Evolutionary conservation across 2,113 vertebrate species (phyloP), one percentile per base, ranked within the genome.

Genomic region (Passer domesticus): DNA sequence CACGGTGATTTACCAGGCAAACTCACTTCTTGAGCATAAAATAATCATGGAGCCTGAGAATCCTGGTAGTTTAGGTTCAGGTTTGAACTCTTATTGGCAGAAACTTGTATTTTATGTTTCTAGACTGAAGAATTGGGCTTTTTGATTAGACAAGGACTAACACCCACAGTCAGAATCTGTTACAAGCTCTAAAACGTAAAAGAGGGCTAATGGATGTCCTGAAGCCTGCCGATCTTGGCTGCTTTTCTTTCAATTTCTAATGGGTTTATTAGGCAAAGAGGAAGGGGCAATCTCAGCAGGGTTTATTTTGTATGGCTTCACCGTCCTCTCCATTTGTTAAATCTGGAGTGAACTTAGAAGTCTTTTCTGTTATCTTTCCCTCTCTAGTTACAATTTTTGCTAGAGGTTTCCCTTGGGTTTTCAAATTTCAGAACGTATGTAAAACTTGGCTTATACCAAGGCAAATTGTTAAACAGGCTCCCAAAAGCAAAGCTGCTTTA

Each of bases 231-330:
- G 12, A 79, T 91, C 58, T 68, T 72, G 77, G 59, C 78, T 84
- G 69, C 76, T 96, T 92, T 88, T 94, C 69, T 84, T 92, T 84
- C 70, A 72, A 78, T 90, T 90, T 81, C 39, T 49, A 82, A 79
- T 66, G 53, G 35, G 18, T 75, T 93, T 92, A 62, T 93, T 76
- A 93, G 85, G 56, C 83, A 81, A 63, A 89, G 76, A 89, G 73
- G 58, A 81, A 93, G 21, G 44, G 64, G 52, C 52, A 72, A 39
- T 70, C 66, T 64, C 83, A 90, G 58, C 46, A 78, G 82, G 46
- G 55, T 55, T 92, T 87, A n/a, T 83, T 91, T 58, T 59, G 44
- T 79, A 70, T 31, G 13, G 46, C 25, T 78, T 83, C 49, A 70
- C 90, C 35, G 92, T 92, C 58, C 50, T 80, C 35, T 86, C 49